Evolutionary conservation across 2,797 vertebrate species (phyloP), one percentile per base, ranked within the genome.

Genomic region (Lophius americanus): DNA sequence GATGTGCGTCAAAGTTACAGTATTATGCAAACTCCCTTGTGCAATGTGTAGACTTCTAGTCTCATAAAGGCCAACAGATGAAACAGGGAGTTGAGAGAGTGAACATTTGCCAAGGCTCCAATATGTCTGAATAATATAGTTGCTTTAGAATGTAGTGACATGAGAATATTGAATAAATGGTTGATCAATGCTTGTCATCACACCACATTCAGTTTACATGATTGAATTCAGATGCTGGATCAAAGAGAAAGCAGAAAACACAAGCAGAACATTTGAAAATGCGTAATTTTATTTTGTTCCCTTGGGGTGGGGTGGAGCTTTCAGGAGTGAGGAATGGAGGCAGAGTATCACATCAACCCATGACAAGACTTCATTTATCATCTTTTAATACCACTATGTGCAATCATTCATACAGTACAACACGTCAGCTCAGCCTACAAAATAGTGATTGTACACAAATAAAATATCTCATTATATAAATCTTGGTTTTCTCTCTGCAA

Each of bases 371-470:
- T 83, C 73, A 83, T 82, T 81, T 73, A 68, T 82, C 79, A 75
- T 85, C 83, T 89, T 86, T 85, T 88, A 91, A 91, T 89, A 87
- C 67, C 74, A 76, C 70, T 60, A 85, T 88, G 72, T 87, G 86
- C 88, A 89, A 66, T 89, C 88, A 87, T 87, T 76, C 83, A 82
- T 84, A 86, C 79, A 88, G 78, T 81, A 92, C 83, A 86, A 78
- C 71, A 92, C 81, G 81, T 85, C 86, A 90, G 64, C 81, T 89
- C 83, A 85, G 82, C 69, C 85, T 88, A 91, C 70, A 92, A 93
- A 92, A 92, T 88, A 91, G 81, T 79, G 90, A 93, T 91, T 93
- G 91, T 93, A 92, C 87, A 87, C 89, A 92, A 91, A 89, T 89
- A 89, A 87, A 88, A 86, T 69, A 64, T 90, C 60, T 86, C 36